Evolutionary conservation across 2,888 invertebrate species (phyloP), one percentile per base, ranked within the genome.

Genomic region (Drosophila picticornis): DNA sequence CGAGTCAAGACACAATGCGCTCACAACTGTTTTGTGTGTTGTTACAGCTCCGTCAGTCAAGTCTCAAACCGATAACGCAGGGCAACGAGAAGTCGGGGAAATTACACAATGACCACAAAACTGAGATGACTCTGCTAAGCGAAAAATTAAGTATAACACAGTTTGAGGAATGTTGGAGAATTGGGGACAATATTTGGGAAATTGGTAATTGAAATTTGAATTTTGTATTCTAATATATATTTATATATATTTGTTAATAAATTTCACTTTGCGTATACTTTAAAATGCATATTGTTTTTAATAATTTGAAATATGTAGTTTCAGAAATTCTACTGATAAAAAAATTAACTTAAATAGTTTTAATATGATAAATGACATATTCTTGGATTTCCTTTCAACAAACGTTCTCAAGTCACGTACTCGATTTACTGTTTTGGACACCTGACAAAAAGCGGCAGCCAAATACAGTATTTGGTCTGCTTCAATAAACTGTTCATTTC

Each of bases 351-450:
- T 22, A 22, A 25, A 9, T 25, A 13, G 13, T 7, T 4, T 4
- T 43, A 22, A 11, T 22, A 5, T 11, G n/a, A 40, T 11, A 46
- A 25, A 25, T 46, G 4, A 46, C 50, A 34, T n/a, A 19, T 13
- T n/a, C 5, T 27, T 43, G 3, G 51, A 71, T 68, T 72, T 70
- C 71, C 72, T 56, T 55, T 58, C 34, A 22, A 16, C 10, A 48
- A 11, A 4, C 25, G n/a, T 19, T 61, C 9, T 34, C 66, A 22
- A 62, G 48, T 62, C 74, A 65, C 62, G 59, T 70, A 9, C 34
- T 27, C 32, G 27, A 50, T 48, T 70, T 64, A 66, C 66, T 63
- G 64, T 69, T 74, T 73, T 43, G 22, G 75, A 51, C 75, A 75
- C 11, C 52, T 22, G 60, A 27, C 75, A 46, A 46, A 43, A 59